Percentiles rank a stretch among this genome's conserved stretches.
Conservation (phyloP, 2,888 invertebrate genomes). For the Drosophila pegasa region DNA sequence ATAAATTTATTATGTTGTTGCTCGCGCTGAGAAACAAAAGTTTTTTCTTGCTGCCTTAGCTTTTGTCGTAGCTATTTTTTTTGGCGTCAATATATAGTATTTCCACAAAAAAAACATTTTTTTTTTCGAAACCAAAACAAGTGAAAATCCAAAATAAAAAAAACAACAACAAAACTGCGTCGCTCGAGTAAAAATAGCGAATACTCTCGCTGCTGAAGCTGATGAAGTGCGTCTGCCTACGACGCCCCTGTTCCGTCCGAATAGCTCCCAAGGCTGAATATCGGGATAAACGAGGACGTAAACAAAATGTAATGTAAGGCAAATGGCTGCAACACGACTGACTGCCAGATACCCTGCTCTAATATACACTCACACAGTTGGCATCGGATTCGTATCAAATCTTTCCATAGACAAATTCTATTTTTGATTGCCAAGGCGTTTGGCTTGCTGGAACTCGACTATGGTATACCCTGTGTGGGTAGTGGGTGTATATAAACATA, state of each 20-base stretch:
- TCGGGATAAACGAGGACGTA: slow-evolving; percentile 39
- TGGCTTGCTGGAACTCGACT: not conserved
- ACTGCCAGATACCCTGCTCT: slow-evolving; percentile 28
- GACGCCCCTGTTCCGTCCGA: not conserved
- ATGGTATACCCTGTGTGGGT: not conserved
- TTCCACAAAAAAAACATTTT: slow-evolving; percentile 27
- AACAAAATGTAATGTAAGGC: slow-evolving; percentile 28
- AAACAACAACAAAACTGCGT: slow-evolving; percentile 16
- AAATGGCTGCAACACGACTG: not conserved
- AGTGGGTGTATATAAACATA: not conserved
- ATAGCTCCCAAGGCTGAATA: slow-evolving; percentile 12
- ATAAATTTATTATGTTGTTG: slow-evolving; percentile 48
- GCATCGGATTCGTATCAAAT: not conserved
- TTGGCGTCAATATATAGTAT: slow-evolving; percentile 29
- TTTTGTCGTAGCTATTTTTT: slow-evolving; percentile 19
- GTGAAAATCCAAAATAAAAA: slow-evolving; percentile 33
- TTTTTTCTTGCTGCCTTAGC: slow-evolving; percentile 21
- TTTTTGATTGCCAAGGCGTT: not conserved
- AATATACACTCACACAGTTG: not conserved
- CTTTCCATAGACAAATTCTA: not conserved
- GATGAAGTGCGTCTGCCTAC: slow-evolving; percentile 44
- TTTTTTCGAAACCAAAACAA: slow-evolving; percentile 37
- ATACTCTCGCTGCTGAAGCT: slow-evolving; percentile 27
- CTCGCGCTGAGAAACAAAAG: slow-evolving; percentile 45
- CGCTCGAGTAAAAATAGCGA: slow-evolving; percentile 52